Evolutionary conservation across 2,113 vertebrate genomes (phyloP).

Genomic region (Lophochroa leadbeateri): DNA sequence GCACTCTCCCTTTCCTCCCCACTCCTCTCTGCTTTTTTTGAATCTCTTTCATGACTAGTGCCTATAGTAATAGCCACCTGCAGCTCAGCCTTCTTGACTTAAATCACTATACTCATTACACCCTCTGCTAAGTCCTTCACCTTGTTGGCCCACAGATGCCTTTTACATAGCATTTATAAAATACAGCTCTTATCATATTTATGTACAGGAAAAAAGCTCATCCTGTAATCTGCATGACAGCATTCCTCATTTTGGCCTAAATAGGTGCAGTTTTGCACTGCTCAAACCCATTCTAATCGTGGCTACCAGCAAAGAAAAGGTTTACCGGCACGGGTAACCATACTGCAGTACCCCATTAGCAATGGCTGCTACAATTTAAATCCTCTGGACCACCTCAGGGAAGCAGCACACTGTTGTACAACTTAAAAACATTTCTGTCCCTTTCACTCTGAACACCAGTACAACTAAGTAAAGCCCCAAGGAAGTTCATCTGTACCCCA

Average conservation of each 20-base stretch:
- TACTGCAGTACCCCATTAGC: neutral
- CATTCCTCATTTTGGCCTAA: neutral
- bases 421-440: neutral
- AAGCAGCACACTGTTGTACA: neutral
- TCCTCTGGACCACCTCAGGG: neutral
- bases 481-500: neutral
- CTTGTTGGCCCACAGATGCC: neutral
- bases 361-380: neutral
- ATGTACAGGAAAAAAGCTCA: neutral
- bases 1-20: accelerated
- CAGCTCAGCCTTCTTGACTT: neutral
- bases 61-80: neutral
- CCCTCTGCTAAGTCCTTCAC: neutral
- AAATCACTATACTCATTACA: neutral
- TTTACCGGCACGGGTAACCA: neutral
- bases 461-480: neutral
- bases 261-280: neutral
- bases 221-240: neutral
- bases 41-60: neutral
- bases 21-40: too few species aligned
- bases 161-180: neutral
- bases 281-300: neutral
- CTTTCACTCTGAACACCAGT: neutral
- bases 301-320: neutral
- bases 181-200: neutral